Percentiles rank a stretch among this genome's conserved stretches.
phyloP scores from a whole-genome alignment of 2,113 vertebrate genomes.

The Capricornis sumatraensis region DNA sequence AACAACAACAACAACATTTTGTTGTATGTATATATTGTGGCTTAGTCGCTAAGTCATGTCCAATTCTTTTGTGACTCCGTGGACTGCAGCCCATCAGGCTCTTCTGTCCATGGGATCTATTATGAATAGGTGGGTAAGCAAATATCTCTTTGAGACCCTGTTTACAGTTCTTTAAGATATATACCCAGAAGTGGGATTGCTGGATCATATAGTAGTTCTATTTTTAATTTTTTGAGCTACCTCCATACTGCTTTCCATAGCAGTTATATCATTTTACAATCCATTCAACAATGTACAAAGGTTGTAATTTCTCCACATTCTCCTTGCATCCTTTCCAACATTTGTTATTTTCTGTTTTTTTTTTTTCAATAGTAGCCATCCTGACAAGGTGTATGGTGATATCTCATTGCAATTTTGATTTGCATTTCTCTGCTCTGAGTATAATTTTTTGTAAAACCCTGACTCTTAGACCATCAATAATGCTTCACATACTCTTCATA shows the following conservation, averaged over 20 bases:
- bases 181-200: not conserved
- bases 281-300: not conserved
- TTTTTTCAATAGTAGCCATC: not conserved
- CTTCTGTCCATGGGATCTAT: not conserved
- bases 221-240: not conserved
- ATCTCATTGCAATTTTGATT: conserved; percentile 1
- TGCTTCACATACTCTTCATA: not conserved
- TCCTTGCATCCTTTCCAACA: not conserved
- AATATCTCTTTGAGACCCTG: not conserved
- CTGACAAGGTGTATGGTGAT: not conserved
- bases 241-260: not conserved
- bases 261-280: not conserved
- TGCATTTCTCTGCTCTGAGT: conserved; percentile 2
- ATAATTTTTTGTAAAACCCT: conserved; percentile 5
- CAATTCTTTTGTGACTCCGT: not conserved
- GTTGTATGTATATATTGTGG: not conserved
- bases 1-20: not conserved
- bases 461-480: not conserved
- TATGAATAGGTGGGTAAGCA: not conserved
- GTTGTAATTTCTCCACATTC: not conserved
- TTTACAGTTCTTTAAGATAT: not conserved
- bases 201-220: not conserved
- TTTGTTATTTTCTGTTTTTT: not conserved
- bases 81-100: not conserved
- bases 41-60: not conserved